Evolutionary conservation across 2,888 invertebrate species (phyloP), one percentile per base, ranked within the genome.

Genomic region (Campaea margaritaria): DNA sequence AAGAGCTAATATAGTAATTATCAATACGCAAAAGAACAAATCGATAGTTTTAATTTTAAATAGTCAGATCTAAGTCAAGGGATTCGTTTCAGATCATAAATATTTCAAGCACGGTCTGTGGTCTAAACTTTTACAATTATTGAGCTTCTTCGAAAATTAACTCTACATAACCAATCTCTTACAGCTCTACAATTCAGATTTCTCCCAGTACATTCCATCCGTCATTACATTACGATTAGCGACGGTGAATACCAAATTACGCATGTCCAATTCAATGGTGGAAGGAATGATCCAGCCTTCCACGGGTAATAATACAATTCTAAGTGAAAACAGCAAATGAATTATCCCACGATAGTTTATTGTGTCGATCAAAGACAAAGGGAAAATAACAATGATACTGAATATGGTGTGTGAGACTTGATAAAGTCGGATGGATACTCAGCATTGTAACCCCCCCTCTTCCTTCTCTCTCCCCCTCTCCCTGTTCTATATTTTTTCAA

Each of bases 311-410:
- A 62, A 66, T 66, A 60, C 63, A 65, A 69, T 73, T 72, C 57
- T 57, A 70, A 64, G 64, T 69, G 73, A 73, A 76, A 76, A 67
- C 38, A n/a, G 41, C 43, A 52, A n/a, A 11, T n/a, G 5, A 36
- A 39, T 51, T 62, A 65, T 80, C 78, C 67, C 78, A 79, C 78
- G 76, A 58, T 66, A 57, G 61, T 65, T 68, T 44, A 71, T 68
- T 65, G 63, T 67, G 56, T 72, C 54, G 53, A 54, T 46, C 39
- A 15, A 34, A 59, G 52, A 67, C 62, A 62, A 62, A 65, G 55
- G 41, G 59, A 66, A 46, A 47, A 41, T 28, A 45, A 69, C 65
- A 70, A 69, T 69, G 31, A 63, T 58, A 49, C 53, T 45, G 43
- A 60, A 34, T n/a, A 48, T 12, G 13, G 10, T 31, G 27, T 27